Evolutionary conservation across 2,888 invertebrate species (phyloP).

Genomic region (Pandemis heparana): DNA sequence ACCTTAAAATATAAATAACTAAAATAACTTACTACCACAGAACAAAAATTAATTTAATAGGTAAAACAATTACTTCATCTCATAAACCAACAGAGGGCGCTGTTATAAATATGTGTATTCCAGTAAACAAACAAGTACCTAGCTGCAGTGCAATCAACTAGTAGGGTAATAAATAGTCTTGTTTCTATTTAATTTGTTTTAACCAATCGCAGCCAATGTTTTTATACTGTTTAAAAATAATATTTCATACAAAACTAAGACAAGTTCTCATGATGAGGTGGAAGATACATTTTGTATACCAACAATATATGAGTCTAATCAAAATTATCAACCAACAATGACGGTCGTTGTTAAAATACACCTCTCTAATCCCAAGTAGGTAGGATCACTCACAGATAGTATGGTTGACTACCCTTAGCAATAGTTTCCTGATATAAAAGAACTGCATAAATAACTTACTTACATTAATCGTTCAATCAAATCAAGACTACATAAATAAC

Average conservation of each 20-base stretch:
- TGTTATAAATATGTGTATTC: neutral
- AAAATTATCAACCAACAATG: no score
- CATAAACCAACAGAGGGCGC: slow-evolving; percentile 52
- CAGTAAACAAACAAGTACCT: no score
- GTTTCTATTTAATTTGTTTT: neutral
- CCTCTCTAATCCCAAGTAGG: neutral
- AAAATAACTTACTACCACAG: slow-evolving; percentile 62
- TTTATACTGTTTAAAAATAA: neutral
- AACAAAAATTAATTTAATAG: slow-evolving; percentile 50
- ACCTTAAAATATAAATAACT: slow-evolving; percentile 53
- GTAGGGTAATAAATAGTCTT: no score
- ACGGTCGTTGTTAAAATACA: no score
- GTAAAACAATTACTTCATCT: slow-evolving; percentile 63
- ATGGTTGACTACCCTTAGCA: slow-evolving; percentile 1
- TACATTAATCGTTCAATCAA: slow-evolving; percentile 50
- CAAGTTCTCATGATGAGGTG: neutral
- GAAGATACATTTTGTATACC: neutral
- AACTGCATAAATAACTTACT: slow-evolving; percentile 45
- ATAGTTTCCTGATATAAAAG: slow-evolving; percentile 14
- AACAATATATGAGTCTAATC: no score
- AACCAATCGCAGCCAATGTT: neutral
- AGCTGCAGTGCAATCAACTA: no score
- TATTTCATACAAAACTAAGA: neutral
- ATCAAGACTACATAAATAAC: slow-evolving; percentile 65
- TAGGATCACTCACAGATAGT: neutral